Percentiles rank a stretch among this genome's conserved stretches.
Conservation (phyloP, 2,113 vertebrate genomes). For the Brienomyrus brachyistius region DNA sequence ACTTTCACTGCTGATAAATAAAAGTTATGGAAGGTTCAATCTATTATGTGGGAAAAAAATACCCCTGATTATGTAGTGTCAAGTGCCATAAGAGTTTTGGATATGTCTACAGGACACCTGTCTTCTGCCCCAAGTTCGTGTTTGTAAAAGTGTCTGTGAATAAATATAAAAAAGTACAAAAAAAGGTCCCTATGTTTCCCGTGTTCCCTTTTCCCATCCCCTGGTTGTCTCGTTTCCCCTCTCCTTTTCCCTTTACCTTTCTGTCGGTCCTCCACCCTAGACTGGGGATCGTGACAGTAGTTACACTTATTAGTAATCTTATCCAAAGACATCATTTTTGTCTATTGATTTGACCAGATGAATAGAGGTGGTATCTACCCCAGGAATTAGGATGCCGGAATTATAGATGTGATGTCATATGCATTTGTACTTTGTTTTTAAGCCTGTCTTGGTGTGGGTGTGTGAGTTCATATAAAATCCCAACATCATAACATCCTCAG, state of each 20-base stretch:
- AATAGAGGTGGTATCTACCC: slow-evolving; percentile 16
- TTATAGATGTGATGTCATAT: background rate
- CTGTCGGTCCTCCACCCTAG: too few species aligned
- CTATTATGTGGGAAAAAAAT: slow-evolving; percentile 3
- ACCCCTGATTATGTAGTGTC: background rate
- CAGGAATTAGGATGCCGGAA: background rate
- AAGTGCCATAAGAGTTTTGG: too few species aligned
- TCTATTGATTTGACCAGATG: slow-evolving; percentile 30
- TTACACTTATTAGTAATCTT: background rate
- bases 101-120: too few species aligned
- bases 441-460: background rate
- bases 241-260: too few species aligned
- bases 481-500: background rate
- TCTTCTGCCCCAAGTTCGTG: too few species aligned
- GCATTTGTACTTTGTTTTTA: background rate
- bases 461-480: background rate
- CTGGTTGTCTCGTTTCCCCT: too few species aligned
- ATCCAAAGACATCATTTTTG: background rate
- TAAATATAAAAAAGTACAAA: too few species aligned
- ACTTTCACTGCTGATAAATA: slow-evolving; percentile 17
- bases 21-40: slow-evolving; percentile 13
- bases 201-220: too few species aligned
- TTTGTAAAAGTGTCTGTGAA: too few species aligned
- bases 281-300: too few species aligned
- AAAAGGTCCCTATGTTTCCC: too few species aligned